Percentiles rank a stretch among this genome's conserved stretches.
Evolutionary conservation across 1,140 invertebrate genomes (phyloP).

Genomic region (Ephestia elutella): DNA sequence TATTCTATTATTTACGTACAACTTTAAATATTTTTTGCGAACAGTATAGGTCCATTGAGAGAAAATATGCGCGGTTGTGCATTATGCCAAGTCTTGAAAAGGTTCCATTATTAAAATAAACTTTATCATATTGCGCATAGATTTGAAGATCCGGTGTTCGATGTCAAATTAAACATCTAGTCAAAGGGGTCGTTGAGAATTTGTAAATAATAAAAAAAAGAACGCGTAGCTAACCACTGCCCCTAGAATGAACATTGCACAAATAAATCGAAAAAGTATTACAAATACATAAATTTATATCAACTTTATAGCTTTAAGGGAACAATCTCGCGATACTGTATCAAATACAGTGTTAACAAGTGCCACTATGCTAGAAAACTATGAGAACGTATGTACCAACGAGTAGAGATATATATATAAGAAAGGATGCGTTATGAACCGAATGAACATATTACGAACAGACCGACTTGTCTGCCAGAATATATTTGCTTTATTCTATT

Average conservation of each 20-base stretch:
- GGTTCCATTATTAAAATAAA: neutral
- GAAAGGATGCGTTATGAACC: neutral
- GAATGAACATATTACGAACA: neutral
- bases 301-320: conserved; percentile 65
- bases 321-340: conserved; percentile 56
- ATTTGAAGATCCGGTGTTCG: neutral
- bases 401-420: neutral
- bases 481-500: neutral
- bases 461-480: neutral
- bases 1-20: no score
- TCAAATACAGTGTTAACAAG: conserved; percentile 59
- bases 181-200: conserved; percentile 33
- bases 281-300: conserved; percentile 68
- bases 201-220: conserved; percentile 35
- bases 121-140: neutral
- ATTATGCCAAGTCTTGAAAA: neutral
- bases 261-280: conserved; percentile 48
- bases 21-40: no score
- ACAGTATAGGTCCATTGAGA: conserved; percentile 14
- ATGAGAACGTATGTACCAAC: conserved; percentile 17
- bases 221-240: conserved; percentile 8
- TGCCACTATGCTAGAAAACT: conserved; percentile 40
- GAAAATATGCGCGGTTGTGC: no score
- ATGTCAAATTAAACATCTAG: conserved; percentile 37
- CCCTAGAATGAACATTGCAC: conserved; percentile 40